These are phyloP conservation scores for Micrasema longulum DNA, from an alignment of 1,140 invertebrate genomes.

Conservation along the genomic window DNA sequence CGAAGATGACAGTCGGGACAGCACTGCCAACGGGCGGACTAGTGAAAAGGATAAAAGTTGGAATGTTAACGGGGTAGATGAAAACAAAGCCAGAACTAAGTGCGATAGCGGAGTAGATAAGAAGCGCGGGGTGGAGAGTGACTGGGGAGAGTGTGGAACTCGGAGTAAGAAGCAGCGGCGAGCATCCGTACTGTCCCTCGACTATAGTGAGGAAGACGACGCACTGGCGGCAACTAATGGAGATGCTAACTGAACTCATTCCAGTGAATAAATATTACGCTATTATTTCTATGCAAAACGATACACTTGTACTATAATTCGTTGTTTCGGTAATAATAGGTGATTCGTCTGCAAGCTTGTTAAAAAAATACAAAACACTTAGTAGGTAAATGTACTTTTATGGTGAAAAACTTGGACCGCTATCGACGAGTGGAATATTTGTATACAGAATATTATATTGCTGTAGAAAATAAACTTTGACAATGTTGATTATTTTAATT, in stretches of 20 bases:
- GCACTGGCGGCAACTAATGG: conserved; percentile 65
- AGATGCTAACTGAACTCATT: conserved; percentile 59
- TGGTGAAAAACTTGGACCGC: conserved; percentile 31
- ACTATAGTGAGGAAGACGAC: conserved; percentile 77
- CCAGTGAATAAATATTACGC: not conserved
- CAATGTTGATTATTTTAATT: conserved; percentile 21
- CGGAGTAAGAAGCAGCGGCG: conserved; percentile 72
- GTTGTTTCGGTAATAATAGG: conserved; percentile 30
- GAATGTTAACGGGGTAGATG: conserved; percentile 58
- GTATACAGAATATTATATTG: conserved; percentile 35
- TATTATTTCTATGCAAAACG: not conserved
- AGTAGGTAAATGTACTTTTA: conserved; percentile 14
- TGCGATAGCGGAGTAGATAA: conserved; percentile 56
- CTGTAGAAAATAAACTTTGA: conserved; percentile 24
- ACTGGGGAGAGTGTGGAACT: conserved; percentile 65
- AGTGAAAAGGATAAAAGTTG: conserved; percentile 56
- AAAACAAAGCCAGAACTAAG: conserved; percentile 60
- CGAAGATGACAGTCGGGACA: conserved; percentile 48
- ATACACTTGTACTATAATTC: conserved; percentile 7
- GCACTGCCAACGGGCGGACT: conserved; percentile 36
- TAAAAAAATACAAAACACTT: conserved; percentile 25
- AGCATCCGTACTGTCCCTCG: conserved; percentile 76
- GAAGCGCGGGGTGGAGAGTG: conserved; percentile 66
- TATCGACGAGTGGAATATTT: conserved; percentile 31
- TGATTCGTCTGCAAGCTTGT: conserved; percentile 34